Evolutionary conservation across 2,888 invertebrate genomes (phyloP).

Genomic region (Parthenolecanium corni): DNA sequence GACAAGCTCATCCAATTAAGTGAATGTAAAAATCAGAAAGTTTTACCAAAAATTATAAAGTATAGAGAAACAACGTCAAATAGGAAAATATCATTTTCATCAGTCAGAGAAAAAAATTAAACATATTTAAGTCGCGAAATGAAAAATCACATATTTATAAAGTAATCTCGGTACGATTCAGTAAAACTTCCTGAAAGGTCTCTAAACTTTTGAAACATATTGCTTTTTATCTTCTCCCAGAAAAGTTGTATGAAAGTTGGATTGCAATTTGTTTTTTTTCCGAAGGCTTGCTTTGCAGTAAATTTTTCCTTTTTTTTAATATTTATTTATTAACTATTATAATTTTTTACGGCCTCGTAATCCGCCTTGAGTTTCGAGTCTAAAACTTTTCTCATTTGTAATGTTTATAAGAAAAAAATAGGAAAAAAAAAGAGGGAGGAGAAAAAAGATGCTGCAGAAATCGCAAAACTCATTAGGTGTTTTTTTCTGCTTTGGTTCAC

Average conservation of each 20-base stretch:
- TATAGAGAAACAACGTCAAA: background rate
- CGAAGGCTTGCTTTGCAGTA: background rate
- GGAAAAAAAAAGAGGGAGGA: too few relatives aligned
- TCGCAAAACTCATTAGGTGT: too few relatives aligned
- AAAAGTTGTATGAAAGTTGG: background rate
- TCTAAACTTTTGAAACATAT: slow-evolving; percentile 11
- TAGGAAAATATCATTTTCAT: background rate
- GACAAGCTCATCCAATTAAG: too few relatives aligned
- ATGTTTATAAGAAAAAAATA: too few relatives aligned
- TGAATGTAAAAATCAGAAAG: too few relatives aligned
- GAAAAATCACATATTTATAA: background rate
- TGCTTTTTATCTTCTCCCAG: slow-evolving; percentile 8
- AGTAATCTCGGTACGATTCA: background rate
- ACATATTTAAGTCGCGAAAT: background rate
- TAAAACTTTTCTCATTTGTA: too few relatives aligned
- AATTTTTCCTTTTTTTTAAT: background rate
- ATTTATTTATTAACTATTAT: too few relatives aligned
- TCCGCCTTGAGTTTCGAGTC: too few relatives aligned
- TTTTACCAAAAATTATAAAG: background rate
- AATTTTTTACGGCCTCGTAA: too few relatives aligned
- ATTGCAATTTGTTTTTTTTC: background rate
- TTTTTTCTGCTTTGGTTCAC: too few relatives aligned
- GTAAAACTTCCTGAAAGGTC: background rate
- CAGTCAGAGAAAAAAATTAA: background rate
- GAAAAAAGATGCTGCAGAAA: too few relatives aligned